Evolutionary conservation across 2,888 invertebrate species (phyloP), one percentile per base, ranked within the genome.

Genomic region (Catocala sponsa): DNA sequence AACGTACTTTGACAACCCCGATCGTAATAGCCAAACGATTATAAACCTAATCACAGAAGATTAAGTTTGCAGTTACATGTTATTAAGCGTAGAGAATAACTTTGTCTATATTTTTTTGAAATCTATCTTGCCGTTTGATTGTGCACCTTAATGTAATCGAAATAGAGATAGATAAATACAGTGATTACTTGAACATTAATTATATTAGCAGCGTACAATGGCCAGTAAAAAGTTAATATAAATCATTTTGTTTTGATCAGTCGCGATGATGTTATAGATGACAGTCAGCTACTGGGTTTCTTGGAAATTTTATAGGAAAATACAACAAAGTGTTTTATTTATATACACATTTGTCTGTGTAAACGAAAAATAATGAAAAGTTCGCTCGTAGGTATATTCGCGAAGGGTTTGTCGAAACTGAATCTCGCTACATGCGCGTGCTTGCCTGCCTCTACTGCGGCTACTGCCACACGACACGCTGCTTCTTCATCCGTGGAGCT

Each of bases 171-270:
- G 62, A 42, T 25, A 50, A 59, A 55, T 12, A 59, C 50, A 48
- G 48, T 61, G 42, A 57, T 70, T 58, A 63, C 44, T 38, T 25
- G 64, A 59, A 56, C 63, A 79, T 82, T 83, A 81, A 82, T 83
- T 81, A 80, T 75, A 69, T 76, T 76, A 76, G 76, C 67, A 72
- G 66, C 76, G 78, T 79, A 74, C 76, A 77, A 78, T 63, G 58
- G 65, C 55, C 70, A 55, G 64, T 71, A 83, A 84, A 84, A 81
- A 79, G 67, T 63, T 61, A 60, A 85, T 88, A 84, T 88, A 84
- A 85, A 87, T 89, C 82, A 82, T 79, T 70, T 74, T 82, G 80
- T 80, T 81, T 77, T 83, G 83, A 84, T 83, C 63, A 68, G 65
- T 60, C 68, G 60, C 63, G 77, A 74, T 82, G 84, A 82, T 81